These are phyloP conservation scores for Dryas iulia DNA, from an alignment of 1,140 invertebrate genomes.

Conservation along the genomic window DNA sequence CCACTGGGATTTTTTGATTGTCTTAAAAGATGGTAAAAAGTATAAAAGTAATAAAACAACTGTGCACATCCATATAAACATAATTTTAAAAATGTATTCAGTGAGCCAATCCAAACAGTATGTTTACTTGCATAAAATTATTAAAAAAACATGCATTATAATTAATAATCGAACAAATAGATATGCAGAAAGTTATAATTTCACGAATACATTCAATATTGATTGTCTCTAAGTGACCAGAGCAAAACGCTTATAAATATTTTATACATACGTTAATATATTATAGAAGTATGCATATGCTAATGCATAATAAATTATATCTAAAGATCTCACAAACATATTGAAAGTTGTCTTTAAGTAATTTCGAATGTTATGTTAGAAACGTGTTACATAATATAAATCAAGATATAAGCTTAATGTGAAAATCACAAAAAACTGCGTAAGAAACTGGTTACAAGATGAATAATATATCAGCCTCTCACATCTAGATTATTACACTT, in stretches of 20 bases:
- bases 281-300: not conserved
- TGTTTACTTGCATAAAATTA: too few relatives aligned
- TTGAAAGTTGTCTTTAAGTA: constrained; percentile 2
- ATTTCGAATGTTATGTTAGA: not conserved
- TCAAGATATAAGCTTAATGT: not conserved
- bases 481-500: constrained; percentile 6
- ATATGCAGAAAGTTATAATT: too few relatives aligned
- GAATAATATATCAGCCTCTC: constrained; percentile 13
- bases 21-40: too few relatives aligned
- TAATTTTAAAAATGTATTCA: too few relatives aligned
- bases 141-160: too few relatives aligned
- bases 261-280: not conserved
- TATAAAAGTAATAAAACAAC: too few relatives aligned
- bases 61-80: too few relatives aligned
- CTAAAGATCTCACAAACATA: not conserved
- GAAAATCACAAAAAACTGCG: not conserved
- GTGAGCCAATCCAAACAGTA: too few relatives aligned
- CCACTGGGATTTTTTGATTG: not conserved
- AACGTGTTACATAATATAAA: not conserved
- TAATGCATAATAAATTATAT: constrained; percentile 2
- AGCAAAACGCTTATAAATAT: not conserved
- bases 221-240: too few relatives aligned
- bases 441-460: constrained; percentile 3
- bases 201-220: too few relatives aligned
- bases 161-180: too few relatives aligned